Evolutionary conservation across 1,140 invertebrate genomes (phyloP).

Genomic region (Steinernema khuongi): DNA sequence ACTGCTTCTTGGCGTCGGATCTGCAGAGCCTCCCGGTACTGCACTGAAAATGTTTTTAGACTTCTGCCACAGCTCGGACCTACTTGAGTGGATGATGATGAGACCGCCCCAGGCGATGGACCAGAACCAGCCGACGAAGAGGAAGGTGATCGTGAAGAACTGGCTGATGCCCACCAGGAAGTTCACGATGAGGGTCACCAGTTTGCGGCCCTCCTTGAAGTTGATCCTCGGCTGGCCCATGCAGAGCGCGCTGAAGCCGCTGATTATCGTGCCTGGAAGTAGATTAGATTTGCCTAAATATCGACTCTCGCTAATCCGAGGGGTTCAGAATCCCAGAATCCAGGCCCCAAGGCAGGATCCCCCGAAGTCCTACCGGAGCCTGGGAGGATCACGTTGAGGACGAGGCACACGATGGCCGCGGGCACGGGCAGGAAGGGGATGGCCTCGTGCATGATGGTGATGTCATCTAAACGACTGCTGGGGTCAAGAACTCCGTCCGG

Average conservation of each 20-base stretch:
- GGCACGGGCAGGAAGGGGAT: conserved; percentile 78
- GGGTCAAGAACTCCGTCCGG: too few species aligned
- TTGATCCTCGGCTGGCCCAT: conserved; percentile 78
- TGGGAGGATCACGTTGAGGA: conserved; percentile 77
- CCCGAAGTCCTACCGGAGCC: conserved; percentile 69
- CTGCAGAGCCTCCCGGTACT: conserved; percentile 58
- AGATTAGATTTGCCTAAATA: too few species aligned
- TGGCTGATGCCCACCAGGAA: conserved; percentile 76
- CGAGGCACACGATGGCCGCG: conserved; percentile 76
- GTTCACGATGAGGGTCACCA: conserved; percentile 65
- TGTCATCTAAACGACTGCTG: too few species aligned
- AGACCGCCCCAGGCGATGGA: conserved; percentile 90
- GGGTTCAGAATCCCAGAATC: too few species aligned
- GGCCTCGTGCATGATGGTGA: conserved; percentile 67
- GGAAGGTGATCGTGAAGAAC: conserved; percentile 84
- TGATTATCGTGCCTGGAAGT: conserved; percentile 73
- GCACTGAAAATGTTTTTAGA: conserved; percentile 43
- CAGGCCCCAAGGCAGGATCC: too few species aligned
- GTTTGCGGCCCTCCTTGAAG: conserved; percentile 65
- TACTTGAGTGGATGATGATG: conserved; percentile 70
- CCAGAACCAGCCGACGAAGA: conserved; percentile 93
- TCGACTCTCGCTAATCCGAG: too few species aligned
- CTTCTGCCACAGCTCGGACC: not conserved
- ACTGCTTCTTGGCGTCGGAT: conserved; percentile 58
- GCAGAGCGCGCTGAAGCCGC: conserved; percentile 78